Evolutionary conservation across 2,888 invertebrate genomes (phyloP).

Genomic region (Hoplodrina blanda): DNA sequence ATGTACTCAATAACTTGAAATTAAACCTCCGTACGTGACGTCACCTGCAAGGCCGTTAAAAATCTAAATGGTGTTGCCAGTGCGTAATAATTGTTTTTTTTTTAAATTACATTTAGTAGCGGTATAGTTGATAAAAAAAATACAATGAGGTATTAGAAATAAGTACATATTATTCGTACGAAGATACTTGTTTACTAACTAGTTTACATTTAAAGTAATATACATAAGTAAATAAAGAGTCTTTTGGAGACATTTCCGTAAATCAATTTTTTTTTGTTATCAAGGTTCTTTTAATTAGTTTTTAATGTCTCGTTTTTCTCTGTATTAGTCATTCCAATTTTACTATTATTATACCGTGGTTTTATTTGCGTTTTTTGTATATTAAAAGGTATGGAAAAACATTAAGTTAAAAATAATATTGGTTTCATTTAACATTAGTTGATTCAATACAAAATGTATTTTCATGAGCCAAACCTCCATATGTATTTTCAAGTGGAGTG

Average conservation of each 20-base stretch:
- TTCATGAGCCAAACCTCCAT: not conserved
- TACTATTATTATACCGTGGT: not conserved
- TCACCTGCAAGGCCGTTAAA: not conserved
- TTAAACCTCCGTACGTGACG: not conserved
- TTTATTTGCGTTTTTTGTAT: not conserved
- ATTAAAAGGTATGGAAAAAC: not conserved
- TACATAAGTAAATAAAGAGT: conserved; percentile 26
- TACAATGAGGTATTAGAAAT: not conserved
- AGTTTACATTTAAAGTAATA: not conserved
- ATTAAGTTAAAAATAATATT: not conserved
- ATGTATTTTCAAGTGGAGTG: conserved; percentile 21
- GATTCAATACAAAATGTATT: not conserved
- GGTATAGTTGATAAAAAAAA: not conserved
- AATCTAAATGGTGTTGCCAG: not conserved
- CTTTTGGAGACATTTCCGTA: not conserved
- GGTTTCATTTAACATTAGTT: conserved; percentile 1
- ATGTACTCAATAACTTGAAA: not conserved
- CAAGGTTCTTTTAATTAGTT: not conserved
- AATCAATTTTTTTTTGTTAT: not conserved
- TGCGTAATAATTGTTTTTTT: not conserved
- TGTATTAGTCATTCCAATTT: not conserved
- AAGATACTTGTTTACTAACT: conserved; percentile 16
- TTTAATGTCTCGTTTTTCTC: not conserved
- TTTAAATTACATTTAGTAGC: not conserved
- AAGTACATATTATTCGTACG: not conserved